Percentiles rank a stretch among this genome's conserved stretches.
Conservation (phyloP, 2,113 vertebrate species). For the Pterocles gutturalis region DNA sequence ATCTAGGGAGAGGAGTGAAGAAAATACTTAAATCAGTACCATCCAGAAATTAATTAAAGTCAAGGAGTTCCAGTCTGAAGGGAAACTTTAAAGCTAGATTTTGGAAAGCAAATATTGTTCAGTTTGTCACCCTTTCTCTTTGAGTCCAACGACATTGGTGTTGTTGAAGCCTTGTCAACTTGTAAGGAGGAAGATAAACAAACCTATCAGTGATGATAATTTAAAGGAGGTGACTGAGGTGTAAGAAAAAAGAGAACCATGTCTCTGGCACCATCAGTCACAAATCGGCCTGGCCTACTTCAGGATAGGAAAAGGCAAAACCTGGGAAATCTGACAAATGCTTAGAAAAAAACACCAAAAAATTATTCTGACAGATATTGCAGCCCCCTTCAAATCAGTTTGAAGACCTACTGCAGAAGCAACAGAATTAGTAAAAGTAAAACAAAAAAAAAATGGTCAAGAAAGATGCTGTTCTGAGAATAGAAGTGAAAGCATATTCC, state of each 20-base stretch:
- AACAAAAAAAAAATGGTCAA: not conserved
- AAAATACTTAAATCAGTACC: not conserved
- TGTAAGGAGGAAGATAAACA: conserved; percentile 1
- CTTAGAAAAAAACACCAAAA: not conserved
- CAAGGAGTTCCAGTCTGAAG: not conserved
- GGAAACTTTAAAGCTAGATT: not conserved
- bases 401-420: not conserved
- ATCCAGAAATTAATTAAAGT: not conserved
- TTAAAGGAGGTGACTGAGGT: not conserved
- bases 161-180: not conserved
- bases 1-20: not conserved
- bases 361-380: not conserved
- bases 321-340: not conserved
- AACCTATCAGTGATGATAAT: not conserved
- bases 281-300: not conserved
- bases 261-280: not conserved
- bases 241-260: not conserved
- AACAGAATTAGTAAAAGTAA: not conserved
- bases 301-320: not conserved
- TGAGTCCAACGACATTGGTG: not conserved
- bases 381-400: not conserved
- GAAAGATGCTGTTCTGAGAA: not conserved
- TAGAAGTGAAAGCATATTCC: not conserved
- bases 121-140: not conserved
- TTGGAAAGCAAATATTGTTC: not conserved